Conservation (phyloP, 2,888 invertebrate species). For the Patella pellucida region DNA sequence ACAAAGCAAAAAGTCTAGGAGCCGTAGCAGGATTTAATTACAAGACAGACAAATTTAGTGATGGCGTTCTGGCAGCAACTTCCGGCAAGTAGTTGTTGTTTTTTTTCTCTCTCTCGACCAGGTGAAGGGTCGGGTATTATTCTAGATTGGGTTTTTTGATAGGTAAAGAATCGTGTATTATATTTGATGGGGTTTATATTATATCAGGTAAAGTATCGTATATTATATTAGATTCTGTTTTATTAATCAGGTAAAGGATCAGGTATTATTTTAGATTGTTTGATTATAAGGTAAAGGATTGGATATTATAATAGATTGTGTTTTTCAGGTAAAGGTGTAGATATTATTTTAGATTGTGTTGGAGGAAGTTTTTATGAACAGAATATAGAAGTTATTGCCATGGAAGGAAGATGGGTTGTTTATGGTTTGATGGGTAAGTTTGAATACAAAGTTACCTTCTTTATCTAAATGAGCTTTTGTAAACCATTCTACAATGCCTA, state of each 20-base stretch:
- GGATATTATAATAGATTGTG: not conserved
- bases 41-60: constrained; percentile 63
- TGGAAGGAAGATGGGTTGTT: constrained; percentile 70
- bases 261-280: too few relatives aligned
- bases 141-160: not conserved
- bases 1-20: constrained; percentile 60
- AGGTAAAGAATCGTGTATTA: too few relatives aligned
- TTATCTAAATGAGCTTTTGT: too few relatives aligned
- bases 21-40: constrained; percentile 69
- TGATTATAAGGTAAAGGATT: too few relatives aligned
- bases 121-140: not conserved
- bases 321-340: constrained; percentile 63
- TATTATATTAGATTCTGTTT: too few relatives aligned
- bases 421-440: constrained; percentile 68
- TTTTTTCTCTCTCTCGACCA: not conserved
- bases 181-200: too few relatives aligned
- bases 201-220: too few relatives aligned
- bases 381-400: constrained; percentile 60
- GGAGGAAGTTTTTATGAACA: constrained; percentile 69
- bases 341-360: constrained; percentile 71
- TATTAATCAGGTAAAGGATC: too few relatives aligned
- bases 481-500: too few relatives aligned
- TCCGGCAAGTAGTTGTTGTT: constrained; percentile 48
- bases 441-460: too few relatives aligned
- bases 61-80: constrained; percentile 60